Conservation (phyloP, 1,140 invertebrate genomes). For the Xylocopa sonorina region DNA sequence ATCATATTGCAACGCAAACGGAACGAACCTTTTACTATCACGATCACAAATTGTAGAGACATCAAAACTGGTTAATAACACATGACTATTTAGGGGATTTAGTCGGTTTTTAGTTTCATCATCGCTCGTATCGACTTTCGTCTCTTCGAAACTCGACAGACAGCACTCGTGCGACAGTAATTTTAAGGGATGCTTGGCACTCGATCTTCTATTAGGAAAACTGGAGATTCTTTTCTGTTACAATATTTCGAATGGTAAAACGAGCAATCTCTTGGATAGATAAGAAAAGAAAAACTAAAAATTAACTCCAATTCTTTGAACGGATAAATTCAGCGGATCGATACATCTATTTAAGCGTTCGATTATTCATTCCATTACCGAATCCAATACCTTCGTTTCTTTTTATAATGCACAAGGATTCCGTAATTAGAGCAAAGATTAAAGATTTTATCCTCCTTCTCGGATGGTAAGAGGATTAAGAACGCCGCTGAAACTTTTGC, state of each 20-base stretch:
- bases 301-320: too few species aligned
- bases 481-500: slow-evolving; percentile 31
- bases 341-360: too few species aligned
- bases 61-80: slow-evolving; percentile 29
- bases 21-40: slow-evolving; percentile 41
- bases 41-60: slow-evolving; percentile 16
- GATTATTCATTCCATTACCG: neutral
- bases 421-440: slow-evolving; percentile 9
- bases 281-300: too few species aligned
- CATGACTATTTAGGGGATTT: neutral
- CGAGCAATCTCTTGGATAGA: too few species aligned
- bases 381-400: neutral
- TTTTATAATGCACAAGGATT: neutral
- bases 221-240: neutral
- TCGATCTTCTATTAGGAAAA: neutral
- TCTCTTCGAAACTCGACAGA: slow-evolving; percentile 1
- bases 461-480: slow-evolving; percentile 37
- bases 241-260: too few species aligned
- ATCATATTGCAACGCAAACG: slow-evolving; percentile 37
- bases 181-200: neutral
- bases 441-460: slow-evolving; percentile 8
- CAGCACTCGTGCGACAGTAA: neutral
- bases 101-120: neutral
- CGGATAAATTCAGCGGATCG: too few species aligned
- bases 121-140: neutral